Percentiles rank a stretch among this genome's conserved stretches.
Evolutionary conservation across 2,113 vertebrate species (phyloP).

Genomic region (Scalopus aquaticus): DNA sequence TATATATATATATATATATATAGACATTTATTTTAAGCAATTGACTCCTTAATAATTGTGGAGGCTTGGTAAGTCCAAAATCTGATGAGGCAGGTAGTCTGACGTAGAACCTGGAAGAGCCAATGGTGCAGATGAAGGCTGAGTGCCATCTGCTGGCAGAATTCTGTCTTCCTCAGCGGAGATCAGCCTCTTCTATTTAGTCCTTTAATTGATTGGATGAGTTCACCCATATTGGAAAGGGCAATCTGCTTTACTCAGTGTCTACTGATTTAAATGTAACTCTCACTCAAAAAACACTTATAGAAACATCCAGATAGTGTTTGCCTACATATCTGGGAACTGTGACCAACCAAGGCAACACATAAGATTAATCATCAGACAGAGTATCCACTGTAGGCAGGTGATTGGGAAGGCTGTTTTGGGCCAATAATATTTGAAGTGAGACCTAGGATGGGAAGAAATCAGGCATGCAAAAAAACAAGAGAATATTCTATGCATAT

Average conservation of each 20-base stretch:
- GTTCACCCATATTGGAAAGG: neutral
- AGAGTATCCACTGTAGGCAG: neutral
- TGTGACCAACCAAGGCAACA: neutral
- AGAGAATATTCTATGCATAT: neutral
- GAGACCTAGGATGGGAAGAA: neutral
- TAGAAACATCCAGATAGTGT: neutral
- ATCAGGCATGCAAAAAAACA: neutral
- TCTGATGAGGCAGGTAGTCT: neutral
- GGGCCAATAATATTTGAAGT: neutral
- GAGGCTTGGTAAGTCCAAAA: neutral
- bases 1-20: too few relatives aligned
- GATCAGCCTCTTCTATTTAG: neutral
- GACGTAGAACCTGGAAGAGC: neutral
- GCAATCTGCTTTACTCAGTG: neutral
- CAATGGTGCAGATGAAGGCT: neutral
- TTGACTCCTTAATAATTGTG: neutral
- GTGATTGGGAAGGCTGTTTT: neutral
- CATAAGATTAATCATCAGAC: neutral
- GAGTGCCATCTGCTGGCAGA: neutral
- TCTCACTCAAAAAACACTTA: neutral
- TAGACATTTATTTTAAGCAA: neutral
- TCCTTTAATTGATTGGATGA: neutral
- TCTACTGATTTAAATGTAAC: neutral
- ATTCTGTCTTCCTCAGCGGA: neutral
- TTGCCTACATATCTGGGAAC: neutral